These are phyloP conservation scores for Halyomorpha halys DNA, from an alignment of 1,140 invertebrate genomes.

Conservation along the genomic window DNA sequence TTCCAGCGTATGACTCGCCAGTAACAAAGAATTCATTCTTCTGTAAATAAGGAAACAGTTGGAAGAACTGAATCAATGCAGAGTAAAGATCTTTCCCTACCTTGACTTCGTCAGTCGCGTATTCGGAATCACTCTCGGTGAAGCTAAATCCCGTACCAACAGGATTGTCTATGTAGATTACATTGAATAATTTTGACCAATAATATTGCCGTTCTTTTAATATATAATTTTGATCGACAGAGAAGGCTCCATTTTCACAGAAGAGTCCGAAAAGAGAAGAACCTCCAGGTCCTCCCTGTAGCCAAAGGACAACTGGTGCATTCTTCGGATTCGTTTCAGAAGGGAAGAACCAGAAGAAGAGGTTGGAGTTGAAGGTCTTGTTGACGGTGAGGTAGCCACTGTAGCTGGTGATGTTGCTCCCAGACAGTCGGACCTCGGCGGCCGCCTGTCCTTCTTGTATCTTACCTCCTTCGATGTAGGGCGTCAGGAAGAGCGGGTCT, in stretches of 20 bases:
- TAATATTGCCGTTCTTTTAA: conserved; percentile 37
- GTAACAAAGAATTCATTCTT: conserved; percentile 33
- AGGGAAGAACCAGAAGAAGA: conserved; percentile 73
- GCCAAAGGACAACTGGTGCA: conserved; percentile 59
- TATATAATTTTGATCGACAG: conserved; percentile 48
- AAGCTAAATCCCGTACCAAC: conserved; percentile 30
- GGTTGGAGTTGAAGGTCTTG: conserved; percentile 46
- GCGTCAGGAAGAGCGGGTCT: conserved; percentile 28
- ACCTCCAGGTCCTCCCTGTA: conserved; percentile 65
- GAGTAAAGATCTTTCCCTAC: conserved; percentile 55
- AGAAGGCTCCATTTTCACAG: conserved; percentile 43
- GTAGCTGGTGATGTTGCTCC: conserved; percentile 35
- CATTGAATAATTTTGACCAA: conserved; percentile 50
- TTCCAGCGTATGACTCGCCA: conserved; percentile 49
- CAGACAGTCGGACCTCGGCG: conserved; percentile 26
- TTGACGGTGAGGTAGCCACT: conserved; percentile 63
- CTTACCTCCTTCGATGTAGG: conserved; percentile 24
- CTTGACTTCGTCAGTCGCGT: neutral
- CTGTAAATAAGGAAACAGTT: conserved; percentile 41
- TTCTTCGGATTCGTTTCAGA: conserved; percentile 39
- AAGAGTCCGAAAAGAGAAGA: conserved; percentile 61
- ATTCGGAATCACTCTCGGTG: conserved; percentile 19
- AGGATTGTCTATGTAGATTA: conserved; percentile 73
- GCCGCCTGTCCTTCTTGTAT: conserved; percentile 23
- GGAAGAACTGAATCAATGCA: conserved; percentile 59